Evolutionary conservation across 2,797 vertebrate species (phyloP), one percentile per base, ranked within the genome.

Genomic region (Antennarius maculatus): DNA sequence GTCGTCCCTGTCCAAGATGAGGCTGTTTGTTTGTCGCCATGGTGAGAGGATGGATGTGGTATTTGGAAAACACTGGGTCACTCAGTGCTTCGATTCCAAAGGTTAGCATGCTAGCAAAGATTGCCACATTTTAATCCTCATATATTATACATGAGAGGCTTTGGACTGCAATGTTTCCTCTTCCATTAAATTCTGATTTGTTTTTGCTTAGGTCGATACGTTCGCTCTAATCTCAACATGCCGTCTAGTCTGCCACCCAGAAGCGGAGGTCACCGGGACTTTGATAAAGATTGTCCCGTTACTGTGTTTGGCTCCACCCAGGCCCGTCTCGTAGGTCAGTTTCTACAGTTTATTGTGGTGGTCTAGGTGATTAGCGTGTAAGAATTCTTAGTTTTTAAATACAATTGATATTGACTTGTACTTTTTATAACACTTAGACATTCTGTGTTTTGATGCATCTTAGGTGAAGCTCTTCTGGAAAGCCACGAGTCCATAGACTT

Each of bases 1-100:
- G 66, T 82, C 94, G 0, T 94, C 94, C 8, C 77, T 93, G 28
- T 95, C 94, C 58, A 98, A 95, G 84, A 95, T 96, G 84, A 95
- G 95, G 62, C 91, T 99, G 71, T 99, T 98, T 48, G 97, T 99
- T 52, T 99, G 97, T 88, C 96, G 98, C 57, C 98, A 99, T 0
- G 98, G 97, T 0, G 98, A 99, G 81, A 95, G 98, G 90, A 98
- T 99, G 97, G 98, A 99, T 0, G 98, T 99, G 1, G 97, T 99
- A 17, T 99, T 99, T 75, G 98, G 98, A 58, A 99, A 99, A 90
- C 96, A 99, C 86, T 99, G 98, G 98, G 83, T 98, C 15, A 94
- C 95, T 8, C 98, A 98, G 86, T 99, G 97, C 85, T 99, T 99
- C 42, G 97, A 99, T 91, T 91, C 95, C 89, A 98, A 99, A 97